Evolutionary conservation across 2,888 invertebrate species (phyloP), one percentile per base, ranked within the genome.

Genomic region (Metellina segmentata): DNA sequence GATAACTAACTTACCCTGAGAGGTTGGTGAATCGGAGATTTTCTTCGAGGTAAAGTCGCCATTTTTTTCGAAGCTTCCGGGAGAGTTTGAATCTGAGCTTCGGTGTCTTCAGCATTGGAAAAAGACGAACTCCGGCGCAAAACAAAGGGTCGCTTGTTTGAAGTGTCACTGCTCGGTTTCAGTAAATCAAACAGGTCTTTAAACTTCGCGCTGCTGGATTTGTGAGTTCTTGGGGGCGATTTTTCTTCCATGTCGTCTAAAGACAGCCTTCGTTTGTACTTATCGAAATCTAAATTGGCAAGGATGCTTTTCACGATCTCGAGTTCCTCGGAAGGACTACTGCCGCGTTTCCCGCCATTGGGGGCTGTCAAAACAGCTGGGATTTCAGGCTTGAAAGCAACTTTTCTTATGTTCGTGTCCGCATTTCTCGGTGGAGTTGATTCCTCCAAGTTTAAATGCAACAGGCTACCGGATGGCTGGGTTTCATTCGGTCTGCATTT

Each of bases 261-360:
- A 11, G 85, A 81, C 69, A 52, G 69, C 13, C 93, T 91, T 79
- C 93, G 81, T 13, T 93, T 89, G 71, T 91, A 93, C 77, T 93
- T 93, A 7, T 92, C 81, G 53, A 93, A 93, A 86, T 93, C 93
- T 78, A 93, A 85, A 49, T 93, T 93, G 9, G 91, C 93, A 7
- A 93, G 81, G 74, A 93, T 93, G 61, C 89, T 92, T 89, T 93
- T 93, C 34, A 93, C 93, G 51, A 92, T 93, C 71, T 93, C 93
- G 9, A 93, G 71, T 8, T 91, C 88, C 34, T 93, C 93, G 13
- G 83, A 79, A n/a, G 88, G 87, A 61, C 90, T 93, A n/a, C 88
- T 78, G 74, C 93, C 93, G 34, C 74, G 69, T 69, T n/a, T 74
- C 49, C n/a, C 52, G 16, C 75, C 89, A 81, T 78, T 52, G 53